Conservation (phyloP, 2,113 vertebrate genomes). For the Hipposideros armiger region DNA sequence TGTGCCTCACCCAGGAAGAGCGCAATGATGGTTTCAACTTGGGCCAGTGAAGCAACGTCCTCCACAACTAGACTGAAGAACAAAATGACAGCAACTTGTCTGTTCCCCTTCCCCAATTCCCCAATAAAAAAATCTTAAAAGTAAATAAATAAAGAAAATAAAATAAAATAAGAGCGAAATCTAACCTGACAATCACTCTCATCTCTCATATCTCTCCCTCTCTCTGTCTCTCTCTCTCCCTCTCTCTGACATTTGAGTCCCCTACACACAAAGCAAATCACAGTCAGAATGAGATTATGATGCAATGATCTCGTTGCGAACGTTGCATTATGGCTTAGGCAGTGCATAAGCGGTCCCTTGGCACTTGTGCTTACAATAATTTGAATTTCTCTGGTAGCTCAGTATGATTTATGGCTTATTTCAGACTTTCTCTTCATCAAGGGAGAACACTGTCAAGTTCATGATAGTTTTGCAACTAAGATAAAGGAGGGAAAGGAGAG, state of each 20-base stretch:
- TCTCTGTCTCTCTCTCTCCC: conserved; percentile 15
- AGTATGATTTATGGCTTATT: conserved; percentile 88
- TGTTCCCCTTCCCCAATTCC: no score
- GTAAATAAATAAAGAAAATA: no score
- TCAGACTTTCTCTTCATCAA: conserved; percentile 85
- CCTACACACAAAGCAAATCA: conserved; percentile 83
- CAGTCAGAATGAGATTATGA: conserved; percentile 87
- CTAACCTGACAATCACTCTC: conserved; percentile 71
- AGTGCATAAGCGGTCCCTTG: conserved; percentile 85
- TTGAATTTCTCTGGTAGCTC: conserved; percentile 87
- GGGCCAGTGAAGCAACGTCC: no score
- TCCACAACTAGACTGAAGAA: no score
- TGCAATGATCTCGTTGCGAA: conserved; percentile 87
- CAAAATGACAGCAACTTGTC: no score
- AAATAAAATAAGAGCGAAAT: conserved; percentile 66
- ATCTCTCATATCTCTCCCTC: conserved; percentile 57
- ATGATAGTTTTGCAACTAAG: conserved; percentile 82
- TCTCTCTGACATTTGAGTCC: conserved; percentile 80
- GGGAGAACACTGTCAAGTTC: conserved; percentile 81
- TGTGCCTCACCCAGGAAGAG: no score
- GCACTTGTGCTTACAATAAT: conserved; percentile 87
- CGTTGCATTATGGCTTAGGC: conserved; percentile 86
- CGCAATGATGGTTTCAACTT: no score
- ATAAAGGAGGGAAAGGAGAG: conserved; percentile 69
- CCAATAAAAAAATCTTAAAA: no score